Conservation (phyloP, 2,888 invertebrate species). For the Clunio marinus region DNA sequence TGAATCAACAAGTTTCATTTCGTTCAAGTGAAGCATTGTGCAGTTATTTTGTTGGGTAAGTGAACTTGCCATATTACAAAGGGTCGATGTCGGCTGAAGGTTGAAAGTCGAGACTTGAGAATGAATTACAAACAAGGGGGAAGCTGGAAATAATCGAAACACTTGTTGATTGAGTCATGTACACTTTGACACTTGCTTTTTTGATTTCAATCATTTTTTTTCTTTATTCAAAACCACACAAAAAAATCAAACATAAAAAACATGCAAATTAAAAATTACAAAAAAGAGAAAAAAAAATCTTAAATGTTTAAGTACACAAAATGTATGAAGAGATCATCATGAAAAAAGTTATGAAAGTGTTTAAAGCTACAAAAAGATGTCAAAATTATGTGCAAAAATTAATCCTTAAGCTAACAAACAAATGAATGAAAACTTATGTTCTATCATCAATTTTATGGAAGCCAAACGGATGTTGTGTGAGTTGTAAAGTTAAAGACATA, state of each 20-base stretch:
- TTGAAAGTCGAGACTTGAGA: too few species aligned
- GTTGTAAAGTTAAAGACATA: too few species aligned
- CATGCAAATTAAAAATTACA: conserved; percentile 1
- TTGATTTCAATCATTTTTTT: not conserved
- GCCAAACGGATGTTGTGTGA: conserved; percentile 37
- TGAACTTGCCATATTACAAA: not conserved
- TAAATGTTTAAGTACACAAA: conserved; percentile 13
- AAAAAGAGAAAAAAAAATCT: not conserved
- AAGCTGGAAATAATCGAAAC: not conserved
- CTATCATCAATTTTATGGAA: conserved; percentile 26
- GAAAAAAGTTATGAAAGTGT: conserved; percentile 28
- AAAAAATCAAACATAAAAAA: conserved; percentile 9
- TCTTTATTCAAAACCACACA: not conserved
- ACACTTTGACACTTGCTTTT: conserved; percentile 12
- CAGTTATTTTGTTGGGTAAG: not conserved
- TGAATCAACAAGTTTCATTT: conserved; percentile 30
- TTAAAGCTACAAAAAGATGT: too few species aligned
- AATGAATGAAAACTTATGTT: conserved; percentile 14
- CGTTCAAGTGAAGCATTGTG: conserved; percentile 34
- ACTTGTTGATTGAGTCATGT: not conserved
- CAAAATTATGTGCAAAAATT: not conserved
- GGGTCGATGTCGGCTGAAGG: conserved; percentile 13
- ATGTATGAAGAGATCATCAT: conserved; percentile 37
- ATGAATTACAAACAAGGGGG: not conserved
- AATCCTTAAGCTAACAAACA: conserved; percentile 4